phyloP scores from a whole-genome alignment of 2,797 vertebrate species.

The Taenioides sp. region DNA sequence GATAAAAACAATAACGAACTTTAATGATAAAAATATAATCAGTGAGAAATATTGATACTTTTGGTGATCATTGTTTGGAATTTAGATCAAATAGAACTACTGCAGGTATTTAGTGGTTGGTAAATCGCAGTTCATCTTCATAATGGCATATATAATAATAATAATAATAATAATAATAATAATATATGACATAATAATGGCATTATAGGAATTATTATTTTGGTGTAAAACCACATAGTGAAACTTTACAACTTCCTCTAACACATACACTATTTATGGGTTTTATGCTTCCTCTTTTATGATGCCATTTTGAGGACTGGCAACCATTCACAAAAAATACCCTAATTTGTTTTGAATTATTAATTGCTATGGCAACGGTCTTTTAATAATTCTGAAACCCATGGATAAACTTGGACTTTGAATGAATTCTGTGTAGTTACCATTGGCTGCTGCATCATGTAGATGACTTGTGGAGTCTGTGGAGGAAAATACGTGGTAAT shows the following conservation, averaged over 20 bases:
- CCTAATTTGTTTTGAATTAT: no score
- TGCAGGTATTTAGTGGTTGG: not conserved
- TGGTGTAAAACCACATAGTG: not conserved
- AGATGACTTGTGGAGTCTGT: slow-evolving; percentile 57
- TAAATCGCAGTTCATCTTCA: not conserved
- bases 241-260: no score
- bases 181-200: no score
- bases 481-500: slow-evolving; percentile 3
- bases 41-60: not conserved
- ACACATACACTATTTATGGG: not conserved
- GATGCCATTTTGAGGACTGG: no score
- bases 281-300: no score
- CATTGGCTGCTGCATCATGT: slow-evolving; percentile 59
- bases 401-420: not conserved
- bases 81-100: not conserved
- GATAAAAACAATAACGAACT: no score
- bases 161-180: no score
- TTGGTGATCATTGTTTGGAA: not conserved
- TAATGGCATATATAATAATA: not conserved
- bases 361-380: no score
- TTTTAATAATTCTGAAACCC: no score
- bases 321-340: no score
- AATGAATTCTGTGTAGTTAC: slow-evolving; percentile 31
- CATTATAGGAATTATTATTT: not conserved
- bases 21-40: no score